A percentile compares a stretch with the other conserved stretches of the same genome.
Conservation (phyloP, 1,140 invertebrate species). For the Diorhabda elongata region DNA sequence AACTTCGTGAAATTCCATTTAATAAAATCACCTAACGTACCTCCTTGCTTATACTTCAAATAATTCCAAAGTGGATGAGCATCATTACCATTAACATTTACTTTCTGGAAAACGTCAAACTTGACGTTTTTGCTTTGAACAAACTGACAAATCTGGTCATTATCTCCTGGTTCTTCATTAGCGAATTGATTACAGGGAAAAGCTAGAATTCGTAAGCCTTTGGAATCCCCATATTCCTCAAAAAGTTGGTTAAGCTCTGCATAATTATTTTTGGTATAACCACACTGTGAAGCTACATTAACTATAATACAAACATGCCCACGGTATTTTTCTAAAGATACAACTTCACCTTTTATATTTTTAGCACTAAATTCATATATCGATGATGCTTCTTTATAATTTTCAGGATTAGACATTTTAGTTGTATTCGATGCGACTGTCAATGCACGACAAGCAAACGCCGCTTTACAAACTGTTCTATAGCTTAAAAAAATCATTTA, state of each 20-base stretch:
- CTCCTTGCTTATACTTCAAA: slow-evolving; percentile 50
- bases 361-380: slow-evolving; percentile 74
- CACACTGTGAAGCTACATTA: slow-evolving; percentile 86
- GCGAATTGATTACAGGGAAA: slow-evolving; percentile 94
- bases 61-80: slow-evolving; percentile 84
- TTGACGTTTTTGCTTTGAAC: slow-evolving; percentile 63
- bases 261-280: slow-evolving; percentile 76
- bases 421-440: slow-evolving; percentile 53
- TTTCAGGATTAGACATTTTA: slow-evolving; percentile 17
- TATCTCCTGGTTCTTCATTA: slow-evolving; percentile 71
- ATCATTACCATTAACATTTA: slow-evolving; percentile 83
- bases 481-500: slow-evolving; percentile 14
- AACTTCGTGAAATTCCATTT: slow-evolving; percentile 99
- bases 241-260: slow-evolving; percentile 68
- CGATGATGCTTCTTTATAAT: slow-evolving; percentile 60
- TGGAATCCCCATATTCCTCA: slow-evolving; percentile 61
- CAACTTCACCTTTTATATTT: slow-evolving; percentile 68
- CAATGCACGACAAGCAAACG: slow-evolving; percentile 6
- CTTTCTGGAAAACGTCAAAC: slow-evolving; percentile 75
- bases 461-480: slow-evolving; percentile 10
- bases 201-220: slow-evolving; percentile 72
- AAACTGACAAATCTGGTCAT: slow-evolving; percentile 72
- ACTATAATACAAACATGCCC: slow-evolving; percentile 72
- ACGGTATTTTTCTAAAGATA: slow-evolving; percentile 69
- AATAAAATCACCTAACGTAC: slow-evolving; percentile 68